Percentiles rank a stretch among this genome's conserved stretches.
Evolutionary conservation across 1,140 invertebrate species (phyloP).

Genomic region (Trissolcus basalis): DNA sequence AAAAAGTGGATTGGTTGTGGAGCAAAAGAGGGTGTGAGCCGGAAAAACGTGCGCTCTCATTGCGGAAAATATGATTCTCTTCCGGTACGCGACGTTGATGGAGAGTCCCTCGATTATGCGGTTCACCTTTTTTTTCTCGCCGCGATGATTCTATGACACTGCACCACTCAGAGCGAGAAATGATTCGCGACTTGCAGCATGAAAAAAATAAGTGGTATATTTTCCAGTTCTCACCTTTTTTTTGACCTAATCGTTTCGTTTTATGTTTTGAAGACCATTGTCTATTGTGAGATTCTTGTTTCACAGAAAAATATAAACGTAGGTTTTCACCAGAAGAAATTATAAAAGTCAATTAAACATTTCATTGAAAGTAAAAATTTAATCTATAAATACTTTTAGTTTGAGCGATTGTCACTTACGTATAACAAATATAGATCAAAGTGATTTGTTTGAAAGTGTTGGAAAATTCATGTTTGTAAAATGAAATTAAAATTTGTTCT

Average conservation of each 20-base stretch:
- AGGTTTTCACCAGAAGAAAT: no score
- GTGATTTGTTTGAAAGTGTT: no score
- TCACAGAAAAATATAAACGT: no score
- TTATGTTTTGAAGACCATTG: conserved; percentile 16
- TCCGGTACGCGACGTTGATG: conserved; percentile 68
- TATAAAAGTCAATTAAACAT: no score
- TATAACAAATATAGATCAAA: no score
- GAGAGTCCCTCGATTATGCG: conserved; percentile 69
- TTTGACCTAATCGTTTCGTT: conserved; percentile 35
- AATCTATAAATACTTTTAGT: no score
- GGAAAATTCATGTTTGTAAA: no score
- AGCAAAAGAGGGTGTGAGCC: conserved; percentile 11
- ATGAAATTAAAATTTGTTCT: no score
- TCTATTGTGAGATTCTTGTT: conserved; percentile 19
- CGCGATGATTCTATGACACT: conserved; percentile 38
- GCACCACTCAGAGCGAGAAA: conserved; percentile 36
- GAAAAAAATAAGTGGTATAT: conserved; percentile 53
- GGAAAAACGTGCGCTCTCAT: conserved; percentile 53
- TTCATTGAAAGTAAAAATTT: no score
- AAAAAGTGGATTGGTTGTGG: conserved; percentile 22
- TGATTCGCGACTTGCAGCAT: conserved; percentile 42
- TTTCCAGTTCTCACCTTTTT: conserved; percentile 43
- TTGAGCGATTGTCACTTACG: no score
- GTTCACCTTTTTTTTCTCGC: conserved; percentile 48
- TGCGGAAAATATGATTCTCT: conserved; percentile 71